Evolutionary conservation across 1,140 invertebrate species (phyloP).

Genomic region (Spodoptera frugiperda): DNA sequence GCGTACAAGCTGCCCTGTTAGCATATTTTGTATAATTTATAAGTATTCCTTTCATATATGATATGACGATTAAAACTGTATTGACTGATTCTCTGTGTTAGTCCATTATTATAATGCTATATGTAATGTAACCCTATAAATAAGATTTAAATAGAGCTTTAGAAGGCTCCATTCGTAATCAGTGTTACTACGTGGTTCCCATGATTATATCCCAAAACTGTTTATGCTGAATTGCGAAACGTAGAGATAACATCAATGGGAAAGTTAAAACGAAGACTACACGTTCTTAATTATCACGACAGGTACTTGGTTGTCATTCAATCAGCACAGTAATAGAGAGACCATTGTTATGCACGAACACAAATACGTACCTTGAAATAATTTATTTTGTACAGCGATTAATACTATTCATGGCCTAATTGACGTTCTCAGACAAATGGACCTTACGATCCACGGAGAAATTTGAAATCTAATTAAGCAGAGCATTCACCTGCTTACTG

Average conservation of each 20-base stretch:
- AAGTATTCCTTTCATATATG: not conserved
- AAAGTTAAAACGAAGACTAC: conserved; percentile 27
- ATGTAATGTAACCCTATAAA: not conserved
- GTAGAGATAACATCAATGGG: conserved; percentile 32
- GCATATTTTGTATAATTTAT: conserved; percentile 13
- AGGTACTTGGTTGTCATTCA: conserved; percentile 23
- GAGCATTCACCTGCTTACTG: conserved; percentile 45
- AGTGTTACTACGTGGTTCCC: not conserved
- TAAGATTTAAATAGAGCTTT: not conserved
- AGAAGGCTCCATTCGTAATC: not conserved
- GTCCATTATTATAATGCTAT: not conserved
- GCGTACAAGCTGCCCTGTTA: conserved; percentile 55
- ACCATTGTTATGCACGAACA: not conserved
- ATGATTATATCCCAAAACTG: conserved; percentile 26
- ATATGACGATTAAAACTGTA: no score
- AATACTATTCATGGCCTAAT: conserved; percentile 35
- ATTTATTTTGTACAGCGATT: conserved; percentile 18
- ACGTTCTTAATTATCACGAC: conserved; percentile 29
- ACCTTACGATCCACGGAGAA: conserved; percentile 40
- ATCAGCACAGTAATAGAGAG: not conserved
- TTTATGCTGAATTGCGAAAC: conserved; percentile 24
- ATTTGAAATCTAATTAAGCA: conserved; percentile 51
- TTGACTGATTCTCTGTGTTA: no score
- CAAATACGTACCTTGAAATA: conserved; percentile 7
- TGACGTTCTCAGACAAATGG: conserved; percentile 9